Conservation (phyloP, 2,888 invertebrate species). For the Ecliptopera silaceata region DNA sequence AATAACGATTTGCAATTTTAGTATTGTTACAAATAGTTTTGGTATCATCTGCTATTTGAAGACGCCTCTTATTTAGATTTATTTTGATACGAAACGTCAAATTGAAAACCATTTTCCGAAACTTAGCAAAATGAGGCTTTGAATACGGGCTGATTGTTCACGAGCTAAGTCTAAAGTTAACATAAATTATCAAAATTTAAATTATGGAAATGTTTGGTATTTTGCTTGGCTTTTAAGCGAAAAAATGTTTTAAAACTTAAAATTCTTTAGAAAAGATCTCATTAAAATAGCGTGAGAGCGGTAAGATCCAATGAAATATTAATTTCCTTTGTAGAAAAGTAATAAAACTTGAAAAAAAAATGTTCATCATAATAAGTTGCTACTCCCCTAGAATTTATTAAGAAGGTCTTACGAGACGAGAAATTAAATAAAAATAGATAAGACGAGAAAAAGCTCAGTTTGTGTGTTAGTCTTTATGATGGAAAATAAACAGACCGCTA, state of each 20-base stretch:
- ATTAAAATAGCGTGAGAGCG: constrained; percentile 10
- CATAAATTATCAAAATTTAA: too few relatives aligned
- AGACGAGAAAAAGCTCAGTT: neutral
- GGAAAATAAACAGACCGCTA: constrained; percentile 11
- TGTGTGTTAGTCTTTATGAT: constrained; percentile 10
- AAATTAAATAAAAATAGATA: constrained; percentile 16
- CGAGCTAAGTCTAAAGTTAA: too few relatives aligned
- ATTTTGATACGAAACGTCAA: too few relatives aligned
- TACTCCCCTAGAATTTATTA: constrained; percentile 7
- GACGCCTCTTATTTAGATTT: too few relatives aligned
- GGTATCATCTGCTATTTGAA: too few relatives aligned
- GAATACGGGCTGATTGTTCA: too few relatives aligned
- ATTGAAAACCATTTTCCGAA: too few relatives aligned
- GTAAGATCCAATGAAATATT: constrained; percentile 20
- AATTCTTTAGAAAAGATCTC: constrained; percentile 1
- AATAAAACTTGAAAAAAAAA: constrained; percentile 19
- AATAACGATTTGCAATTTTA: too few relatives aligned
- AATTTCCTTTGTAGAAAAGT: constrained; percentile 18
- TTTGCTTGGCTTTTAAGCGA: neutral
- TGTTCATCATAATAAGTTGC: constrained; percentile 10
- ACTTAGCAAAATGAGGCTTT: too few relatives aligned
- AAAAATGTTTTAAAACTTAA: constrained; percentile 14
- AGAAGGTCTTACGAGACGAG: constrained; percentile 4
- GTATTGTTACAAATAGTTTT: too few relatives aligned
- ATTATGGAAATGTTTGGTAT: neutral